These are phyloP conservation scores for Eurytoma adleriae DNA, from an alignment of 2,888 invertebrate species.

Conservation along the genomic window DNA sequence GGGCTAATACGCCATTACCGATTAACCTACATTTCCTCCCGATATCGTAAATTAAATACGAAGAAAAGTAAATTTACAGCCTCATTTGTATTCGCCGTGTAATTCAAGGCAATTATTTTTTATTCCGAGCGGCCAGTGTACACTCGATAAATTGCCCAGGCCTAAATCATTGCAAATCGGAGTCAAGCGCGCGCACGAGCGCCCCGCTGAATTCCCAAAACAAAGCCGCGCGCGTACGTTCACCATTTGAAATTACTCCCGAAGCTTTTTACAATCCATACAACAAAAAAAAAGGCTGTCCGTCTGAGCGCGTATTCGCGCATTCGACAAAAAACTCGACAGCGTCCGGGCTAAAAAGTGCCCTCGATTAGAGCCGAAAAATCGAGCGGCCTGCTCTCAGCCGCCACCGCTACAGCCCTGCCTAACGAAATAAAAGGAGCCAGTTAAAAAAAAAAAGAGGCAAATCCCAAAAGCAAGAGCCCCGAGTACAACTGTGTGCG, in stretches of 20 bases:
- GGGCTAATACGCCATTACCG: no score
- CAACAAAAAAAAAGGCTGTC: not conserved
- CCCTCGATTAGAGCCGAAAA: constrained; percentile 42
- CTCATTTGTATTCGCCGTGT: no score
- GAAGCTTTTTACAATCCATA: not conserved
- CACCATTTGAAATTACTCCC: constrained; percentile 7
- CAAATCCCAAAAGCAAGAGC: constrained; percentile 44
- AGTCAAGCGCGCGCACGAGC: not conserved
- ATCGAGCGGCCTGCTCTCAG: constrained; percentile 20
- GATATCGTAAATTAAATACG: no score
- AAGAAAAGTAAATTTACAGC: no score
- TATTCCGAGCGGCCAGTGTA: no score
- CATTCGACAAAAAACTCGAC: constrained; percentile 27
- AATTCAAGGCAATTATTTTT: no score
- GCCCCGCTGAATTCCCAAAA: not conserved
- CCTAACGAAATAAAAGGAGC: constrained; percentile 41
- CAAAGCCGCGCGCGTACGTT: not conserved
- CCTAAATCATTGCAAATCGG: no score
- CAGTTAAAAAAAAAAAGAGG: constrained; percentile 21
- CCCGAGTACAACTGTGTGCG: not conserved
- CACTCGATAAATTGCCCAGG: no score
- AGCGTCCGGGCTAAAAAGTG: constrained; percentile 34
- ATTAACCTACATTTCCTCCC: not conserved
- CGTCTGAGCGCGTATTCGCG: constrained; percentile 8
- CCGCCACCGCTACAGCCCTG: not conserved